Evolutionary conservation across 2,797 vertebrate genomes (phyloP).

Genomic region (Tapirus indicus): DNA sequence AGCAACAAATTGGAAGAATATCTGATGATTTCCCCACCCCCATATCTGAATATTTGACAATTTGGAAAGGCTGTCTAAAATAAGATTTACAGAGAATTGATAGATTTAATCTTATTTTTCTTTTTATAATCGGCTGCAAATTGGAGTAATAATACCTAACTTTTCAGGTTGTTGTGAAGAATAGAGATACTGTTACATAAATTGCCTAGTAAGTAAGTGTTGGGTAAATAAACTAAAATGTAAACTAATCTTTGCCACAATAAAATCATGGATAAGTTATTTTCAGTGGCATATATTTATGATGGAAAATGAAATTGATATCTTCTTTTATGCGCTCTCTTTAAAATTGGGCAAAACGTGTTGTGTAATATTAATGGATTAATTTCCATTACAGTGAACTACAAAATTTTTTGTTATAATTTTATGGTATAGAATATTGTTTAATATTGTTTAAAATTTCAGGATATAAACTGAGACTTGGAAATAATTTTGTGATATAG

Average conservation of each 20-base stretch:
- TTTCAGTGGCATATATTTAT: neutral
- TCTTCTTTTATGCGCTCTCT: neutral
- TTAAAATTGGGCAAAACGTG: conserved; percentile 37
- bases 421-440: conserved; percentile 18
- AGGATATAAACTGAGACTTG: conserved; percentile 50
- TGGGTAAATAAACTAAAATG: conserved; percentile 31
- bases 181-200: neutral
- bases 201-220: neutral
- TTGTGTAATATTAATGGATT: neutral
- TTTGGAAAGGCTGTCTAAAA: conserved; percentile 37
- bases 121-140: neutral
- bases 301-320: neutral
- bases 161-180: conserved; percentile 18
- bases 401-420: conserved; percentile 9
- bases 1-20: neutral
- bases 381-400: conserved; percentile 46
- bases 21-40: neutral
- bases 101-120: neutral
- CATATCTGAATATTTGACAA: conserved; percentile 20
- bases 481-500: conserved; percentile 9
- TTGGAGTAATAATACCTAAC: neutral
- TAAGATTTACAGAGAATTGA: conserved; percentile 20
- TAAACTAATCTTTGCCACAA: conserved; percentile 12
- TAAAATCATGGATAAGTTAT: conserved; percentile 33
- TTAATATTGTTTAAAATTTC: conserved; percentile 24